Conservation (phyloP, 2,888 invertebrate species). For the Plusia festucae region DNA sequence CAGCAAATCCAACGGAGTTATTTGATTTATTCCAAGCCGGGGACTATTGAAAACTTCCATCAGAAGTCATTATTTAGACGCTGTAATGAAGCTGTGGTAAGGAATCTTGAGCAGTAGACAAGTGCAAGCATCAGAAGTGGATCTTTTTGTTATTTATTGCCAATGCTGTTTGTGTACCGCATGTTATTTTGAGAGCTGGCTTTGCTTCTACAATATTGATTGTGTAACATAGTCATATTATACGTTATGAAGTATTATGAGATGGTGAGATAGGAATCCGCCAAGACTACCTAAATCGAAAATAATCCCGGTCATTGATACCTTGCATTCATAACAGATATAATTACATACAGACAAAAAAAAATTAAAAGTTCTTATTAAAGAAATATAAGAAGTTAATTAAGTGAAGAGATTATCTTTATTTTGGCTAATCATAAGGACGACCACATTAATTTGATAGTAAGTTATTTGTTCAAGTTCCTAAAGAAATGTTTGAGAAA, state of each 20-base stretch:
- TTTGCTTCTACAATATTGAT: conserved; percentile 38
- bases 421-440: conserved; percentile 33
- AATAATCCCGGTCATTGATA: background rate
- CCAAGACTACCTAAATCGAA: background rate
- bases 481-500: conserved; percentile 49
- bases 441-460: conserved; percentile 36
- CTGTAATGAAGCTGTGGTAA: conserved; percentile 71
- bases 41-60: conserved; percentile 83
- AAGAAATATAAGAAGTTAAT: background rate
- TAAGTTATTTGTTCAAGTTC: conserved; percentile 48
- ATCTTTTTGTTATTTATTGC: conserved; percentile 64
- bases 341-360: too few relatives aligned
- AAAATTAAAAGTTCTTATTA: background rate
- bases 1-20: conserved; percentile 81
- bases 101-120: conserved; percentile 60
- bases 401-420: conserved; percentile 13
- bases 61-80: conserved; percentile 75
- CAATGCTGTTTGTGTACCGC: conserved; percentile 43
- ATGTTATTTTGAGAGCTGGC: conserved; percentile 37
- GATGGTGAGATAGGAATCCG: background rate
- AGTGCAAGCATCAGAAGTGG: conserved; percentile 57
- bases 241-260: background rate
- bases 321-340: background rate
- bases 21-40: conserved; percentile 84
- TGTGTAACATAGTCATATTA: conserved; percentile 31